A percentile compares a stretch with the other conserved stretches of the same genome.
These are phyloP conservation scores for Leptocoma aspasia DNA, from an alignment of 2,113 vertebrate genomes.

Conservation along the genomic window DNA sequence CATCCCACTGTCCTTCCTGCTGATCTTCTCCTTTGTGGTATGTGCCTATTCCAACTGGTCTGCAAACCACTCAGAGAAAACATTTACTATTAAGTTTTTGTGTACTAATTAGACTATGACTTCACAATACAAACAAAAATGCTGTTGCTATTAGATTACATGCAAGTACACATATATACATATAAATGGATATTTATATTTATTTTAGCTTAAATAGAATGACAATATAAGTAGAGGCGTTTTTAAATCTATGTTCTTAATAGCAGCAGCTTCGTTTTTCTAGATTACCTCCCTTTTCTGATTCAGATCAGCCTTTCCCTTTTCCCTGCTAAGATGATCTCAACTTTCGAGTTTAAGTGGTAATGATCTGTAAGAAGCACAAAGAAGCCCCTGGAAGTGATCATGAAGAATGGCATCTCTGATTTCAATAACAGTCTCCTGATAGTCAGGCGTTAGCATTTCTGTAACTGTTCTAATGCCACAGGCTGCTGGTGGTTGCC, in stretches of 20 bases:
- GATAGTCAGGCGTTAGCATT: background rate
- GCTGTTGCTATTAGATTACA: background rate
- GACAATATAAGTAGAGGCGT: background rate
- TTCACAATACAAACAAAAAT: background rate
- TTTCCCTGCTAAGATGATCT: background rate
- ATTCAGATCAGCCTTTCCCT: background rate
- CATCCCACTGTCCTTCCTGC: background rate
- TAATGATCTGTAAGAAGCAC: background rate
- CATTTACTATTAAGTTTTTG: background rate
- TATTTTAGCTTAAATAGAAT: background rate
- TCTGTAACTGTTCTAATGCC: background rate
- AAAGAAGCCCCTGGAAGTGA: background rate
- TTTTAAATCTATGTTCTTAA: background rate
- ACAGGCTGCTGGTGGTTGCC: background rate
- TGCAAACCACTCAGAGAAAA: background rate
- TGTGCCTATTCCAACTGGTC: background rate
- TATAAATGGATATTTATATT: background rate
- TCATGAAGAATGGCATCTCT: background rate
- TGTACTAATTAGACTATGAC: background rate
- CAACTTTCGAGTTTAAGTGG: background rate
- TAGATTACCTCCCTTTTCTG: background rate
- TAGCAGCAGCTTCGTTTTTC: background rate
- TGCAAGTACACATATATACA: accelerated
- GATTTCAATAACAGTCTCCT: background rate
- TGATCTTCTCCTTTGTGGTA: background rate